phyloP scores from a whole-genome alignment of 2,888 invertebrate genomes.

The Toxonevra muliebris region DNA sequence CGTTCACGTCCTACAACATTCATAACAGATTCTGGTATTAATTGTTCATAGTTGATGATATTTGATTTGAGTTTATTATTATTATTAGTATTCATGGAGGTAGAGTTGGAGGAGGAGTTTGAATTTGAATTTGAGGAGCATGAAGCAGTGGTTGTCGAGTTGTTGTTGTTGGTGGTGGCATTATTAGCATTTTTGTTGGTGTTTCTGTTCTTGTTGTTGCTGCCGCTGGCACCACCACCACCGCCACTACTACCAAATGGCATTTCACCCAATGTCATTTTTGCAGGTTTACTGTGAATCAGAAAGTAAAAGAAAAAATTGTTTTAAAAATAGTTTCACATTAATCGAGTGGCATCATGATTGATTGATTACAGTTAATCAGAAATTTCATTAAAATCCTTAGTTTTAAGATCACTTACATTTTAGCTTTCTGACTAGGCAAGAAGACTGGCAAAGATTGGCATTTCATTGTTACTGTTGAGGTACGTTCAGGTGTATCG shows the following conservation, averaged over 20 bases:
- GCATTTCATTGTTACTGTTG: constrained; percentile 72
- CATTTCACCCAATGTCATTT: constrained; percentile 37
- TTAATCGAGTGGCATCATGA: neutral
- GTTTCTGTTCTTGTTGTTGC: constrained; percentile 5
- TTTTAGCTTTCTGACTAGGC: constrained; percentile 66
- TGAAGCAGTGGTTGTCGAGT: neutral
- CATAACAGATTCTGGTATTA: constrained; percentile 64
- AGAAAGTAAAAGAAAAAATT: neutral
- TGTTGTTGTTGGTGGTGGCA: constrained; percentile 36
- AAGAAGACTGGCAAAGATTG: constrained; percentile 72
- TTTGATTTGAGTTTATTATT: constrained; percentile 38
- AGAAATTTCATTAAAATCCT: neutral
- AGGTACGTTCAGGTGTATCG: constrained; percentile 68
- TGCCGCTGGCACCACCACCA: constrained; percentile 35
- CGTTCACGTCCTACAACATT: constrained; percentile 58
- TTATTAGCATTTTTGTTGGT: constrained; percentile 35
- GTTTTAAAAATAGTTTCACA: neutral
- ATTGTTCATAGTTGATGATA: constrained; percentile 57
- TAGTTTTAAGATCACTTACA: too few species aligned
- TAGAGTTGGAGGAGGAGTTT: neutral
- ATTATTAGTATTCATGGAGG: neutral
- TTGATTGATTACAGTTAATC: neutral
- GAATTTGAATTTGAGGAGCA: constrained; percentile 13
- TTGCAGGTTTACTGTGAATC: constrained; percentile 59
- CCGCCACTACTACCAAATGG: constrained; percentile 44